Base-by-base conservation (phyloP, 2,888 invertebrate species). In the Tridacna gigas region DNA sequence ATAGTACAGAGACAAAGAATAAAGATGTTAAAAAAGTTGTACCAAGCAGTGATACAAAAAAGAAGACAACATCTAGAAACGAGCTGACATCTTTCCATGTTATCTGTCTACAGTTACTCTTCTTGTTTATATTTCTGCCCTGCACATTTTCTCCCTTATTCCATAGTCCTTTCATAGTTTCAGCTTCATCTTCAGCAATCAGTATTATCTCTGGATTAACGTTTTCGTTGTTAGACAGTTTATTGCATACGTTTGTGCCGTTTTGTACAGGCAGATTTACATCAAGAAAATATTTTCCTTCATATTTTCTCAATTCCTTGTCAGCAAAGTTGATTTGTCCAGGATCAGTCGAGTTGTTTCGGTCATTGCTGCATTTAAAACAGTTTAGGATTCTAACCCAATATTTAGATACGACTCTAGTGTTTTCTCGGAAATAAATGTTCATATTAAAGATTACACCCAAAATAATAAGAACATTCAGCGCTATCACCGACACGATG, bases 381-480 rank as follows among this genome's bases (percentile, higher is more conserved):
- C 45, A 69, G 5, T 47, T 12, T 7, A 69, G 0, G 7, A 69
- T n/a, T 13, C n/a, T 15, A 5, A 28, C 45, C 45, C 37, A 15
- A 37, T 7, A 9, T 45, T 0, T n/a, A 28, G 18, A 28, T 69
- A 28, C n/a, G 20, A 18, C 69, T 9, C 9, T 15, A 18, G n/a
- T 45, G 2, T 45, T 11, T 20, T 47, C 69, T 28, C 18, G 45
- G n/a, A 28, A 28, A 69, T 69, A 69, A n/a, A 69, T 18, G 12
- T n/a, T 69, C 69, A 69, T 69, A 37, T 69, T 45, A 47, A 69
- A 47, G 15, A 69, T 69, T 11, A 47, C 45, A 12, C 69, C 69
- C 25, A 69, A 69, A n/a, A 69, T 0, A n/a, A 69, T 69, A 7
- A 69, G 45, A 47, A 69, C 18, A n/a, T 47, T 69, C 18, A 47